Evolutionary conservation across 1,140 invertebrate genomes (phyloP), one percentile per base, ranked within the genome.

Genomic region (Cyclargus thomasi): DNA sequence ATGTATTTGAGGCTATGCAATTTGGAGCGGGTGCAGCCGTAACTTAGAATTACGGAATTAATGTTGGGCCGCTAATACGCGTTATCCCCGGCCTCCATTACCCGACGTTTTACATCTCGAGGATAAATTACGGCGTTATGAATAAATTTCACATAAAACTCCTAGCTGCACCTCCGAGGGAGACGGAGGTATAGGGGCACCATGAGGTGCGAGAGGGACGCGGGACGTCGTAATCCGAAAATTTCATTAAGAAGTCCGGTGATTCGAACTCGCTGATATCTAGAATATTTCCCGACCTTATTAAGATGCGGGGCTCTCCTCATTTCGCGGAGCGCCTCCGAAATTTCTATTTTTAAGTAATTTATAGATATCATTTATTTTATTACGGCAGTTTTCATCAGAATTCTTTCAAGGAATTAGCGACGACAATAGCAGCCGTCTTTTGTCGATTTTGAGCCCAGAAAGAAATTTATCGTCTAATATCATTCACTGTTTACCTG

Each of bases 91-190:
- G 70, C 77, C 74, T 69, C 83, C 81, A 88, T 90, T 88, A 88
- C 84, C 68, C 68, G 77, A 74, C 82, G 79, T 83, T 86, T 86
- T 81, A 84, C 85, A 86, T 79, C 71, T 74, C 79, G 67, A 73
- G 81, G 80, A 86, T 88, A 83, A 88, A 90, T 90, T 90, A 90
- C 86, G 79, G 77, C 79, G 85, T 88, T 90, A 90, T 90, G 87
- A 90, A 90, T 90, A 90, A 90, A 88, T 90, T 86, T 90, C 83
- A 74, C 87, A 90, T 90, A 90, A 88, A 90, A 90, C 78, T 90
- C 85, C 87, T 88, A 81, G 81, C 86, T 87, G 76, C 80, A 79
- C 80, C 67, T 79, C 71, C 22, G 78, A 83, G 63, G 72, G 84
- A 71, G 82, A 83, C 67, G 70, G 74, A 63, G 64, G 63, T 80